A percentile compares a stretch with the other conserved stretches of the same genome.
Evolutionary conservation across 2,888 invertebrate species (phyloP).

Genomic region (Apodemia hepburni): DNA sequence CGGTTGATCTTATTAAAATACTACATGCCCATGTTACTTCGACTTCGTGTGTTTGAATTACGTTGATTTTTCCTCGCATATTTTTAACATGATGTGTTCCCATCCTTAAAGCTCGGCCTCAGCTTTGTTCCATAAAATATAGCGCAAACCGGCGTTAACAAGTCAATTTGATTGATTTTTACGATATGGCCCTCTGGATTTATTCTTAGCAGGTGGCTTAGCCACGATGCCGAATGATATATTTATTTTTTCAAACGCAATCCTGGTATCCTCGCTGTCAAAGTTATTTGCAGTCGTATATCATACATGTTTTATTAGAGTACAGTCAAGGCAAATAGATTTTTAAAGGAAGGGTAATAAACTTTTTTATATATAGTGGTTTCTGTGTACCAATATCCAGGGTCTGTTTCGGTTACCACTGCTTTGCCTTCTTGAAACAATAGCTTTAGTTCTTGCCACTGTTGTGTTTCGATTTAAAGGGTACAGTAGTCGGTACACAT

Average conservation of each 20-base stretch:
- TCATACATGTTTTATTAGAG: slow-evolving; percentile 23
- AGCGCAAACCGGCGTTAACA: slow-evolving; percentile 16
- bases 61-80: neutral
- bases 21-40: neutral
- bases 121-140: slow-evolving; percentile 18
- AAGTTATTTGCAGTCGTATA: slow-evolving; percentile 26
- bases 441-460: too few species aligned
- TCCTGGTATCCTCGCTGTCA: slow-evolving; percentile 19
- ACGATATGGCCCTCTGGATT: slow-evolving; percentile 39
- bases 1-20: too few species aligned
- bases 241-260: slow-evolving; percentile 29
- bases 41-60: neutral
- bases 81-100: neutral
- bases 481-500: too few species aligned
- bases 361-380: too few species aligned
- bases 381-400: too few species aligned
- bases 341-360: too few species aligned
- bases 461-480: too few species aligned
- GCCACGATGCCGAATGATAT: slow-evolving; percentile 22
- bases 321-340: slow-evolving; percentile 18
- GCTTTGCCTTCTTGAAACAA: too few species aligned
- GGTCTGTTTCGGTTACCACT: too few species aligned
- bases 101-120: neutral
- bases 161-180: slow-evolving; percentile 34
- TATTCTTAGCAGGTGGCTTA: slow-evolving; percentile 42